Conservation (phyloP, 2,113 vertebrate species). For the Cephalopholis sonnerati region DNA sequence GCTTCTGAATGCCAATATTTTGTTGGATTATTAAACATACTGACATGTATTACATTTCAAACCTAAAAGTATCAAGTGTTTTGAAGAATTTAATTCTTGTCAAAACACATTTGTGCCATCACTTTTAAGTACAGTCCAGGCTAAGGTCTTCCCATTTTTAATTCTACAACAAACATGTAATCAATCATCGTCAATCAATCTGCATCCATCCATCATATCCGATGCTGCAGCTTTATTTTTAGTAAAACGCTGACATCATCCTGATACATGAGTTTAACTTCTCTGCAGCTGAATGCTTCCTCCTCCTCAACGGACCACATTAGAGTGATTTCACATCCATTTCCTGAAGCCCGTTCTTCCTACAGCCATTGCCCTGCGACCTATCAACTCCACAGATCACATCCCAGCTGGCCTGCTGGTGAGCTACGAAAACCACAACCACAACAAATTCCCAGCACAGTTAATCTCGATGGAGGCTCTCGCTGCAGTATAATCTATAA, state of each 20-base stretch:
- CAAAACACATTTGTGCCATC: not conserved
- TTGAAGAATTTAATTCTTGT: not conserved
- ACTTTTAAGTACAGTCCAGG: not conserved
- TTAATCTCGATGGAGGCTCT: conserved; percentile 63
- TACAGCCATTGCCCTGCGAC: conserved; percentile 34
- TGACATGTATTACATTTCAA: not conserved
- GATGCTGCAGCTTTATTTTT: conserved; percentile 1
- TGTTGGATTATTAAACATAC: not conserved
- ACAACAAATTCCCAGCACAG: conserved; percentile 36
- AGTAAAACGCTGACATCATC: conserved; percentile 53
- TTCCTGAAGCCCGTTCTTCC: conserved; percentile 15
- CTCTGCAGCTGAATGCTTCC: conserved; percentile 5
- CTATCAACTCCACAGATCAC: conserved; percentile 35
- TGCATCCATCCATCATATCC: not conserved
- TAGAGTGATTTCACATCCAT: conserved; percentile 55
- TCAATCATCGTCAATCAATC: conserved; percentile 3
- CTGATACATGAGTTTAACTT: conserved; percentile 4
- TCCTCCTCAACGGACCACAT: conserved; percentile 34
- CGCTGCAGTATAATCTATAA: conserved; percentile 65
- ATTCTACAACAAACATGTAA: not conserved
- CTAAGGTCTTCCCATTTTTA: not conserved
- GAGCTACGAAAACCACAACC: conserved; percentile 7
- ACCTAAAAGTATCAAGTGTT: not conserved
- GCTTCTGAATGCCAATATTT: too few relatives aligned
- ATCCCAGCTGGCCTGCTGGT: conserved; percentile 30